These are phyloP conservation scores for Myiozetetes cayanensis DNA, from an alignment of 2,113 vertebrate genomes.

Conservation along the genomic window DNA sequence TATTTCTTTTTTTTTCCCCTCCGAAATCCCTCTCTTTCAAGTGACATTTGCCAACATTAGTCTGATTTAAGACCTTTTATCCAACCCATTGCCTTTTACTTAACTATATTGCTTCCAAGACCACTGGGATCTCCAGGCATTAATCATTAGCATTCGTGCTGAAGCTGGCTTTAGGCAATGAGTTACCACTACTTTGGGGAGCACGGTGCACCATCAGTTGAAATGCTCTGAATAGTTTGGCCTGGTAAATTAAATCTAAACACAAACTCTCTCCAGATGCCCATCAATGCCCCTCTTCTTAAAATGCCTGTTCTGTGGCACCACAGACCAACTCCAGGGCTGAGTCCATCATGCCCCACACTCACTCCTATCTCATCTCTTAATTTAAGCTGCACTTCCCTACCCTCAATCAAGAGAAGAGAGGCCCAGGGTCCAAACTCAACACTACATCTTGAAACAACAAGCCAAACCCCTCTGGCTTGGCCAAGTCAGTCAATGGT, in stretches of 20 bases:
- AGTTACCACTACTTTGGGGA: conserved; percentile 30
- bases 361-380: fast-evolving
- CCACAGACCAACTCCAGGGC: fast-evolving
- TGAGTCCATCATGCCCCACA: fast-evolving
- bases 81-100: conserved; percentile 64
- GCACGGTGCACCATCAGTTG: background rate
- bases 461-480: background rate
- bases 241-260: conserved; percentile 23
- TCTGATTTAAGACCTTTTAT: conserved; percentile 70
- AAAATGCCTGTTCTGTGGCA: background rate
- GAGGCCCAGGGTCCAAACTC: background rate
- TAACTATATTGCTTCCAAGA: conserved; percentile 63
- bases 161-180: conserved; percentile 31
- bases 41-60: conserved; percentile 63
- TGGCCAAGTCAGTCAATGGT: background rate
- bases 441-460: background rate
- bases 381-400: background rate
- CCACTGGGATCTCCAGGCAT: conserved; percentile 48
- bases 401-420: background rate
- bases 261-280: background rate
- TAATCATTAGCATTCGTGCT: conserved; percentile 18
- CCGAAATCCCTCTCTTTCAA: conserved; percentile 62
- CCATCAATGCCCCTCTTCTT: background rate
- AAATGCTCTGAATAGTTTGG: background rate
- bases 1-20: background rate